Evolutionary conservation across 2,888 invertebrate genomes (phyloP).

Genomic region (Pandemis corylana): DNA sequence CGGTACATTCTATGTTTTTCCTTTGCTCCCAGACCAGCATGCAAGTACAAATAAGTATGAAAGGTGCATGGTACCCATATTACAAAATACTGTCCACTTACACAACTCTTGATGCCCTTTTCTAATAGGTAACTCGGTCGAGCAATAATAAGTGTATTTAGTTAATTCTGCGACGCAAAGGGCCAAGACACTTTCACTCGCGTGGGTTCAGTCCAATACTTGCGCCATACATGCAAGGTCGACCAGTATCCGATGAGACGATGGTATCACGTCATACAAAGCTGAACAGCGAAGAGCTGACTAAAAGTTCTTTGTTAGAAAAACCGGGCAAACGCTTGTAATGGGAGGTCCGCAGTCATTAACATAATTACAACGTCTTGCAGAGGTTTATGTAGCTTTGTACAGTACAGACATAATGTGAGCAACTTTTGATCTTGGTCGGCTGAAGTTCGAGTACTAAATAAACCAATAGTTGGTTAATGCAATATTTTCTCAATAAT

Average conservation of each 20-base stretch:
- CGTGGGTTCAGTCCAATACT: slow-evolving; percentile 8
- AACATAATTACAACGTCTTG: slow-evolving; percentile 1
- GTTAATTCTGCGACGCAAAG: slow-evolving; percentile 14
- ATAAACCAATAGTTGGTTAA: background rate
- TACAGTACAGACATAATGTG: background rate
- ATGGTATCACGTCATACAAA: slow-evolving; percentile 9
- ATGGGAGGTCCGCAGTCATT: background rate
- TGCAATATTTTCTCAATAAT: no score
- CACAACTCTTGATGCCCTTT: background rate
- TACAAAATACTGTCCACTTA: background rate
- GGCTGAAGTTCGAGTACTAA: background rate
- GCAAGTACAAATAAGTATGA: no score
- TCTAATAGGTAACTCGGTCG: background rate
- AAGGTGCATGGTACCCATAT: background rate
- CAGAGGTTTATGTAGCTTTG: background rate
- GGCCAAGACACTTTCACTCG: slow-evolving; percentile 31
- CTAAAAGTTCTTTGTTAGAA: background rate
- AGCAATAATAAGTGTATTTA: background rate
- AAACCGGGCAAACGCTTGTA: slow-evolving; percentile 1
- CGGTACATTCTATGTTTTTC: no score
- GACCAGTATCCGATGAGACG: slow-evolving; percentile 31
- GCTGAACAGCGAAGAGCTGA: background rate
- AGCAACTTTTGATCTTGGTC: background rate
- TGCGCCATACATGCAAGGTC: slow-evolving; percentile 17
- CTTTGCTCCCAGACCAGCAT: no score